A percentile compares a stretch with the other conserved stretches of the same genome.
phyloP scores from a whole-genome alignment of 2,888 invertebrate species.

The Pediacus dermestoides region DNA sequence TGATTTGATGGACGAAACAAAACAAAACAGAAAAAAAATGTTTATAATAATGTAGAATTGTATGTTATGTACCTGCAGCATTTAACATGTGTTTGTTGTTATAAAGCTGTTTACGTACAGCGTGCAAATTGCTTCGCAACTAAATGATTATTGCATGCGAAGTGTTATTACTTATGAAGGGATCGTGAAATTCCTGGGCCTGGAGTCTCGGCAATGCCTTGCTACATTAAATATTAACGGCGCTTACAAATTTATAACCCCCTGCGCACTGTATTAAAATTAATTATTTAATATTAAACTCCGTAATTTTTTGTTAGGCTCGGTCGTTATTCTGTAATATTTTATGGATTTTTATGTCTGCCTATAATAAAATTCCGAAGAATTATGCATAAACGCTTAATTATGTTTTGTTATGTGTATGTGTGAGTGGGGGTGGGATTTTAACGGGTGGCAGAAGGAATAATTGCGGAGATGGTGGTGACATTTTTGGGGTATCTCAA shows the following conservation, averaged over 20 bases:
- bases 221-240: slow-evolving; percentile 46
- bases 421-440: no score
- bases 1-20: no score
- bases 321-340: slow-evolving; percentile 34
- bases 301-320: slow-evolving; percentile 53
- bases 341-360: slow-evolving; percentile 37
- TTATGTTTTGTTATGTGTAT: no score
- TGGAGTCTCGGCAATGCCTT: slow-evolving; percentile 39
- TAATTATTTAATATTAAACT: slow-evolving; percentile 61
- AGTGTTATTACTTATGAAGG: slow-evolving; percentile 42
- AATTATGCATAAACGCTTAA: slow-evolving; percentile 42
- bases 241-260: slow-evolving; percentile 49
- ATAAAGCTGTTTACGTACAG: slow-evolving; percentile 43
- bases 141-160: slow-evolving; percentile 48
- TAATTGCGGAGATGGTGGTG: no score
- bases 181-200: slow-evolving; percentile 45
- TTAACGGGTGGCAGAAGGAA: no score
- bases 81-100: slow-evolving; percentile 41
- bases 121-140: slow-evolving; percentile 46
- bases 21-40: no score
- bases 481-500: no score
- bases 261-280: slow-evolving; percentile 56
- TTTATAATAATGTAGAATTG: no score
- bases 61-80: no score
- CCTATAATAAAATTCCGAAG: slow-evolving; percentile 40